phyloP scores from a whole-genome alignment of 92 coral and sea anemone species.

The Siderastrea siderea region DNA sequence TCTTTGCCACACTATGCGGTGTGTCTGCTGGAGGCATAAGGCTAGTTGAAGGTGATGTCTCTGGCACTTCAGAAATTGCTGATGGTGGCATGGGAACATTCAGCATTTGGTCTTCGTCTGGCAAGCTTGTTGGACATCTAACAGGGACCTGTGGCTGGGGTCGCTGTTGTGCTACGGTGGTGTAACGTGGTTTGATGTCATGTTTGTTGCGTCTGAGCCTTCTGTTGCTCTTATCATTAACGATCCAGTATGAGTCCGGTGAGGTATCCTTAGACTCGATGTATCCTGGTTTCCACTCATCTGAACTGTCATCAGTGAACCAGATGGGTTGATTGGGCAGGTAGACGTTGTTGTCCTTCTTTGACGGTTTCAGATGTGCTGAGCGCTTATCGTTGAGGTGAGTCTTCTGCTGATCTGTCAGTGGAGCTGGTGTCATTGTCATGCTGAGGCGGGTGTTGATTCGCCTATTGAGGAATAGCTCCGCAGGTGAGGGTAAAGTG shows the following conservation, averaged over 20 bases:
- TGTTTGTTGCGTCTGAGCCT: no score
- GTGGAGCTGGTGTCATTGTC: conserved; percentile 70
- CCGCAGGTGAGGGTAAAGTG: conserved; percentile 71
- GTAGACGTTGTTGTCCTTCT: conserved; percentile 56
- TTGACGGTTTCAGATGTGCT: conserved; percentile 70
- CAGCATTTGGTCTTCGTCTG: no score
- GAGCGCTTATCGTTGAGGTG: conserved; percentile 73
- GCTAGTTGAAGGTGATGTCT: no score
- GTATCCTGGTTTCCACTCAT: conserved; percentile 71
- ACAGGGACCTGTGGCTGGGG: no score
- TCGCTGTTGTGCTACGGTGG: no score
- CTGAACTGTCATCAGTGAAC: conserved; percentile 72
- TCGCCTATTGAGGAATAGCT: conserved; percentile 60
- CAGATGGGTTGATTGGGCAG: conserved; percentile 70
- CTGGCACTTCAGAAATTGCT: no score
- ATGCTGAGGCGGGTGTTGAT: conserved; percentile 72
- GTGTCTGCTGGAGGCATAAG: no score
- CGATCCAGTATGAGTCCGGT: conserved; percentile 82
- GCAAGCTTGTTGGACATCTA: no score
- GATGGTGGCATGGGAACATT: no score
- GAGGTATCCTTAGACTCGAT: conserved; percentile 60
- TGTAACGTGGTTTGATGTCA: no score
- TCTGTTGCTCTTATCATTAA: conserved; percentile 55
- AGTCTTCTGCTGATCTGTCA: conserved; percentile 68
- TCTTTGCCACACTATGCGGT: no score